These are phyloP conservation scores for Pycnonotus jocosus DNA, from an alignment of 2,113 vertebrate species.

Conservation along the genomic window DNA sequence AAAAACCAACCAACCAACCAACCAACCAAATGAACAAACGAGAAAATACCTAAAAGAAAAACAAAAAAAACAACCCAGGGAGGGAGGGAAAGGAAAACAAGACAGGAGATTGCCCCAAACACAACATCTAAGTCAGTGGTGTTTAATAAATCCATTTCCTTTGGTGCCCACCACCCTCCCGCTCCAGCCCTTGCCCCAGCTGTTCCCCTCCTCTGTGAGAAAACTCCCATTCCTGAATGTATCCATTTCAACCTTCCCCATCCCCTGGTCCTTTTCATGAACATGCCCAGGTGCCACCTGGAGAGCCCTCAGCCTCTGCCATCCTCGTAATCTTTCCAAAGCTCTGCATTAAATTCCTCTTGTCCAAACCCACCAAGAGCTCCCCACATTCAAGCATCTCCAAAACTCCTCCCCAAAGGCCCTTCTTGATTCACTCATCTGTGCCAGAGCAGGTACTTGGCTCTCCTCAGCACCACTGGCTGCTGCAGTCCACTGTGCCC, in stretches of 20 bases:
- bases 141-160: not conserved
- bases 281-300: not conserved
- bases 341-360: not conserved
- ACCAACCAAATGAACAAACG: not conserved
- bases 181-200: not conserved
- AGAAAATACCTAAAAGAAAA: not conserved
- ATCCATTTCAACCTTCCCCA: not conserved
- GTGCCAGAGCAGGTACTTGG: not conserved
- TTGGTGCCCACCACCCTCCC: fast-evolving
- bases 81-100: not conserved
- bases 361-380: not conserved
- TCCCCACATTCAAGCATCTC: not conserved
- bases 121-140: not conserved
- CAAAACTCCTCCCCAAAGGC: not conserved
- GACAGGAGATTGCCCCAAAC: not conserved
- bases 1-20: not conserved
- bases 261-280: not conserved
- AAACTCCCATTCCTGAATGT: not conserved
- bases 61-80: not conserved
- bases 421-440: not conserved
- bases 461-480: not conserved
- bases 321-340: not conserved
- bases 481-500: not conserved
- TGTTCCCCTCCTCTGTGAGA: not conserved
- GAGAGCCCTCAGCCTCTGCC: not conserved